Base-by-base conservation (phyloP, 1,140 invertebrate genomes). In the Zaprionus nigranus region DNA sequence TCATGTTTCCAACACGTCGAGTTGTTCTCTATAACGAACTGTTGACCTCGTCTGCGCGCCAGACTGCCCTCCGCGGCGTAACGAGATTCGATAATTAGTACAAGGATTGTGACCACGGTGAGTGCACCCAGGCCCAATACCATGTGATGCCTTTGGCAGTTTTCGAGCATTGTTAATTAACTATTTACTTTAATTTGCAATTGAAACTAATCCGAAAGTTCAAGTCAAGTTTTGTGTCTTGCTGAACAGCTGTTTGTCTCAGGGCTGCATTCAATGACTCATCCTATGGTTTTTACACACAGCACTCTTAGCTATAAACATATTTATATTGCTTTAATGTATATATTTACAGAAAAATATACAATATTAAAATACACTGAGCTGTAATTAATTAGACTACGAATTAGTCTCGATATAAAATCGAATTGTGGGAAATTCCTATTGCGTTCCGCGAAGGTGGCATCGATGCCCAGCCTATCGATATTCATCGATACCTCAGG, bases 11-110 rank as follows among this genome's bases (percentile, higher is more conserved):
- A 95, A 92, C 96, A 97, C 26, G 95, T 96, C 3, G 96, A 96
- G 90, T 96, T 96, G 65, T 96, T 96, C 90, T 96, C 96, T 15
- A 96, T 94, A 34, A 96, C 93, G 81, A 95, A 95, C 46, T 94
- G 94, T 26, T 90, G 83, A 2, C 72, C 66, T 15, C 87, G 78
- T 20, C 86, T 69, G 1, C 84, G 79, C 1, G 68, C 56, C n/a
- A 51, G 22, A 30, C 58, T 43, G 34, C 71, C 83, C 20, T 84
- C 77, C 15, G 66, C 95, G 67, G 94, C 85, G 88, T 93, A 81
- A 60, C 96, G 95, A 28, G 96, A 97, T 93, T 97, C 96, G 51
- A 97, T 93, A 81, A 97, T 95, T 26, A 97, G 93, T 56, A 97
- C 95, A 28, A 97, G 91, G 77, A 97, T 93, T 49, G 96, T 97